Evolutionary conservation across 92 coral and sea anemone species (phyloP).

Genomic region (Siderastrea radians): DNA sequence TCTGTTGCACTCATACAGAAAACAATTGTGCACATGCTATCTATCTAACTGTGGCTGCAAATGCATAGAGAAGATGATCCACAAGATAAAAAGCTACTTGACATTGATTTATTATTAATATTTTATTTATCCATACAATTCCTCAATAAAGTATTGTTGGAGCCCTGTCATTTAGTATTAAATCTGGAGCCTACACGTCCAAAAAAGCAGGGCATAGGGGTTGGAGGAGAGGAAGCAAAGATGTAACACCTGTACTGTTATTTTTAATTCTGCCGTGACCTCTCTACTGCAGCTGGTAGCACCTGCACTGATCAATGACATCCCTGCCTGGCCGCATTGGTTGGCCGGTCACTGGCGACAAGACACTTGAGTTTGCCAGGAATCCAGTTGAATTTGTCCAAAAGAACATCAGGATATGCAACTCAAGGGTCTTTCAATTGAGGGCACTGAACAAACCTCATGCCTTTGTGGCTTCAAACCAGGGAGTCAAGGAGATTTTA

Average conservation of each 20-base stretch:
- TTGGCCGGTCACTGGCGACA: slow-evolving; percentile 94
- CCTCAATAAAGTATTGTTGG: too few relatives aligned
- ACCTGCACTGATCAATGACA: slow-evolving; percentile 52
- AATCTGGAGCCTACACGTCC: too few relatives aligned
- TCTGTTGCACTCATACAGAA: too few relatives aligned
- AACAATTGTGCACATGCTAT: too few relatives aligned
- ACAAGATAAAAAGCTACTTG: too few relatives aligned
- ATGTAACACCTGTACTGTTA: background rate
- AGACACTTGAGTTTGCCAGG: slow-evolving; percentile 93
- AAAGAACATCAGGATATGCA: slow-evolving; percentile 63
- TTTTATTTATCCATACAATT: too few relatives aligned
- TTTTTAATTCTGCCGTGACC: background rate
- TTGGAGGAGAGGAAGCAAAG: too few relatives aligned
- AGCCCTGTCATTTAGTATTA: too few relatives aligned
- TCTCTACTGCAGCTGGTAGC: background rate
- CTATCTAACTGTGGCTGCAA: too few relatives aligned
- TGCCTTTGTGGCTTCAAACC: slow-evolving; percentile 91
- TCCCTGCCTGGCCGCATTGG: slow-evolving; percentile 90
- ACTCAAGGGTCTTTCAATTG: slow-evolving; percentile 86
- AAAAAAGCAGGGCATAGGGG: too few relatives aligned
- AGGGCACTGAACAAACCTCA: slow-evolving; percentile 91
- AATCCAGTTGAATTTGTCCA: slow-evolving; percentile 88
- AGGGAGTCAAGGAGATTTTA: slow-evolving; percentile 92
- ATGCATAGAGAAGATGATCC: too few relatives aligned
- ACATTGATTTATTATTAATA: too few relatives aligned